These are phyloP conservation scores for Phallusia fumigata DNA, from an alignment of 23 tunicate species.

Conservation along the genomic window DNA sequence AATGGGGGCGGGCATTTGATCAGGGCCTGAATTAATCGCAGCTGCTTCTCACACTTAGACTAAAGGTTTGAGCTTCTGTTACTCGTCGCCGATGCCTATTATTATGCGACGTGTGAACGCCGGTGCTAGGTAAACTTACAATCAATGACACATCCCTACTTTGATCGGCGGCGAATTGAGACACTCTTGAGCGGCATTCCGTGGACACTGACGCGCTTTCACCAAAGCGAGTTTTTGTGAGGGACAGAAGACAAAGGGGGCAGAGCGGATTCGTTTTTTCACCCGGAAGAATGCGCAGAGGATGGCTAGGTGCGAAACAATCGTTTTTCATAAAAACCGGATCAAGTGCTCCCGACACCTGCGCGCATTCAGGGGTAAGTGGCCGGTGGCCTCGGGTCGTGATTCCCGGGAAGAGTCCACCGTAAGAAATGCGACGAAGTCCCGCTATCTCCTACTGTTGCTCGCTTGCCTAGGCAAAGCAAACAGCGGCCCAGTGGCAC, in stretches of 20 bases:
- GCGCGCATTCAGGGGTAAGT: neutral
- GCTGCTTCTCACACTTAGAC: slow-evolving; percentile 13
- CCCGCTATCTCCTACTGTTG: neutral
- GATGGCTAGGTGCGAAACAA: too few species aligned
- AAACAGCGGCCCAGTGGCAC: slow-evolving; percentile 13
- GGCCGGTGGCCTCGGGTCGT: neutral
- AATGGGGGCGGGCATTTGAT: slow-evolving; percentile 12
- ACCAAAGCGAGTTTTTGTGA: neutral
- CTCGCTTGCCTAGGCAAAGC: neutral
- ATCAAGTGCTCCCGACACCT: neutral
- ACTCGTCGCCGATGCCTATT: neutral
- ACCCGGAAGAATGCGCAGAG: too few species aligned
- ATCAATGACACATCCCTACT: slow-evolving; percentile 8
- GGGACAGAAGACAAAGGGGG: neutral
- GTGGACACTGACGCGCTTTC: neutral
- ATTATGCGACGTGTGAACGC: slow-evolving; percentile 7
- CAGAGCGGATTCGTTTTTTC: neutral
- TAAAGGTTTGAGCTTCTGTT: neutral
- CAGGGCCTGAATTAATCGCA: slow-evolving; percentile 11
- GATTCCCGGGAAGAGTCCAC: neutral
- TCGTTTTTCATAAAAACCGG: too few species aligned
- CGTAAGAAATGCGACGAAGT: neutral
- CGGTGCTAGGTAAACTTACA: slow-evolving; percentile 14
- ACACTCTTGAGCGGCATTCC: neutral
- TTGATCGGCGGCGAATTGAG: neutral